These are phyloP conservation scores for Tarsius wallacei DNA, from an alignment of 2,797 vertebrate species.

Conservation along the genomic window DNA sequence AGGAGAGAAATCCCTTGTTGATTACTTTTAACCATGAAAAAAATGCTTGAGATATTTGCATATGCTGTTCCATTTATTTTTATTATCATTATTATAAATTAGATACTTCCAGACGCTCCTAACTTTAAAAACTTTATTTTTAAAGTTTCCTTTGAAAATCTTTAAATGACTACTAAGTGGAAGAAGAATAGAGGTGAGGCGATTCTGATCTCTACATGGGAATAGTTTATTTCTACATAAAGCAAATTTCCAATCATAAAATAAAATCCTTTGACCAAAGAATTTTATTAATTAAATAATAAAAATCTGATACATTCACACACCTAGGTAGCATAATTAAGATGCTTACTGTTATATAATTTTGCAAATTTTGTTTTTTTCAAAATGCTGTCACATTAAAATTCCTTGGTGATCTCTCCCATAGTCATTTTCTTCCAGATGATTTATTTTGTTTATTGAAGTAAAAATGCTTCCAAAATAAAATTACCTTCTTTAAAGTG, in stretches of 20 bases:
- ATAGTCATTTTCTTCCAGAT: slow-evolving; percentile 63
- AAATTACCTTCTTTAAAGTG: background rate
- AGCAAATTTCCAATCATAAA: slow-evolving; percentile 72
- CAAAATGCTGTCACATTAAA: slow-evolving; percentile 84
- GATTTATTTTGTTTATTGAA: slow-evolving; percentile 21
- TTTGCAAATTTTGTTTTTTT: slow-evolving; percentile 83
- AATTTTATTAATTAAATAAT: slow-evolving; percentile 73
- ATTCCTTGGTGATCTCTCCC: slow-evolving; percentile 67
- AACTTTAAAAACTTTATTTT: slow-evolving; percentile 39
- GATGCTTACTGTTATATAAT: slow-evolving; percentile 81
- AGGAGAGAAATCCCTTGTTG: slow-evolving; percentile 82
- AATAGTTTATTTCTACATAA: slow-evolving; percentile 80
- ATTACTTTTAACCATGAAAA: slow-evolving; percentile 85
- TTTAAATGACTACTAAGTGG: background rate
- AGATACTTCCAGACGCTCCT: slow-evolving; percentile 83
- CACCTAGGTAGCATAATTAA: slow-evolving; percentile 66
- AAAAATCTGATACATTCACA: slow-evolving; percentile 74
- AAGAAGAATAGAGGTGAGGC: background rate
- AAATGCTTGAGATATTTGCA: slow-evolving; percentile 81
- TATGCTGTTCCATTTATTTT: slow-evolving; percentile 81
- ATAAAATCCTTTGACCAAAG: slow-evolving; percentile 73
- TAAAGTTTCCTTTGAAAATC: slow-evolving; percentile 83
- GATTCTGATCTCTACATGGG: slow-evolving; percentile 72
- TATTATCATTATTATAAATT: slow-evolving; percentile 85
- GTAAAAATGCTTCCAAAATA: slow-evolving; percentile 13